Evolutionary conservation across 2,888 invertebrate genomes (phyloP), one percentile per base, ranked within the genome.

Genomic region (Phaonia tiefii): DNA sequence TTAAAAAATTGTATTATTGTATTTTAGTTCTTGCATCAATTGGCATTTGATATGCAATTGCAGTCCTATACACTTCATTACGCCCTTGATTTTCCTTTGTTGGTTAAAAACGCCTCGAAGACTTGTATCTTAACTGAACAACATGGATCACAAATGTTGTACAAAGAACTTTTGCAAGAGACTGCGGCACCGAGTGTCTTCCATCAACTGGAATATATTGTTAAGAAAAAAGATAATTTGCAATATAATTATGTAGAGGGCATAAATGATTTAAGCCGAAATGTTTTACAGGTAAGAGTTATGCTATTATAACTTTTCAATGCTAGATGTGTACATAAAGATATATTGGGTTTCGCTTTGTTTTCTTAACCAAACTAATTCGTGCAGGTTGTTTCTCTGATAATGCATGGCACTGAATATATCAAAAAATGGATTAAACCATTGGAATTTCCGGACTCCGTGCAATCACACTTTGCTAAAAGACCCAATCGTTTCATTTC

Each of bases 31-130:
- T 90, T 98, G 42, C 94, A 95, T 87, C 96, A 95, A 87, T 88
- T 98, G 51, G 93, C 97, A 0, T 92, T 92, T 51, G 97, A 98
- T 91, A 92, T 98, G 85, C 93, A 93, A 74, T 91, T 96, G 73
- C 91, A 93, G 1, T 91, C 92, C 26, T 98, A 96, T 86, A 92
- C 93, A 1, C 93, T 95, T 84, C 95, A 96, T 89, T 98, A 98
- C 88, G 95, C 96, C 92, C 91, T 95, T 83, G 98, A 98, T 91
- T 97, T 95, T 86, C 97, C 98, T 0, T 93, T 94, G 84, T 92
- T 95, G 44, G 85, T 86, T 11, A 87, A 88, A n/a, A 86, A 86
- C 31, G 85, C 85, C 0, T 75, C 83, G 0, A 88, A 85, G 67
- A 80, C 86, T 15, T 86, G 86, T 0, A 80, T 86, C 71, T 85